These are phyloP conservation scores for Engystomops pustulosus DNA, from an alignment of 2,113 vertebrate species.

Conservation along the genomic window DNA sequence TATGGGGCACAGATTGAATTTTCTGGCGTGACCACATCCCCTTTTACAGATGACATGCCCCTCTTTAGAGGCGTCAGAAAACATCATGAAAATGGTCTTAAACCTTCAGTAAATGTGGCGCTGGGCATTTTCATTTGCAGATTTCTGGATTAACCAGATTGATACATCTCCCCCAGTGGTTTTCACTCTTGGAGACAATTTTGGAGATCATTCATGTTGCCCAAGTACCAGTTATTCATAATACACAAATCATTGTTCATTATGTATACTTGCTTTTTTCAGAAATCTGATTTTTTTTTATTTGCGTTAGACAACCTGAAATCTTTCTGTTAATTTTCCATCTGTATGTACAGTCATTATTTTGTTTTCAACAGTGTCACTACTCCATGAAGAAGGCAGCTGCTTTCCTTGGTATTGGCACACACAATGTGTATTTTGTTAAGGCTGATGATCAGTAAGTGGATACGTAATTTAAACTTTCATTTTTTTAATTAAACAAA, in stretches of 20 bases:
- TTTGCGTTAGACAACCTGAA: background rate
- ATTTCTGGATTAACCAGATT: no score
- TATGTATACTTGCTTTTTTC: conserved; percentile 21
- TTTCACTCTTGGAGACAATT: no score
- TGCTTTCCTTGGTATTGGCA: conserved; percentile 83
- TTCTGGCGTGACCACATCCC: no score
- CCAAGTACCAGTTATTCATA: no score
- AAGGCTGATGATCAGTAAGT: conserved; percentile 82
- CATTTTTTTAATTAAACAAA: conserved; percentile 44
- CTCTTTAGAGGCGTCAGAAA: no score
- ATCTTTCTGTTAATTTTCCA: conserved; percentile 5
- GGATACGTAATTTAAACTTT: conserved; percentile 41
- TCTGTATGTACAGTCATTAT: conserved; percentile 41
- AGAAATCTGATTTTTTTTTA: background rate
- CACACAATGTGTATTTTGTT: conserved; percentile 80
- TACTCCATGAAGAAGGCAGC: conserved; percentile 87
- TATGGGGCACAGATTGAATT: no score
- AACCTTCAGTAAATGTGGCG: no score
- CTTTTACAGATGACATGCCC: no score
- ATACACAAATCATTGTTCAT: background rate
- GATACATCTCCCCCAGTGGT: no score
- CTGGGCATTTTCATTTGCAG: no score
- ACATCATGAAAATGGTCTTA: no score
- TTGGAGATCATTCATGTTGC: no score
- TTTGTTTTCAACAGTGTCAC: conserved; percentile 74